Base-by-base conservation (phyloP, 1,140 invertebrate genomes). In the Arion vulgaris region DNA sequence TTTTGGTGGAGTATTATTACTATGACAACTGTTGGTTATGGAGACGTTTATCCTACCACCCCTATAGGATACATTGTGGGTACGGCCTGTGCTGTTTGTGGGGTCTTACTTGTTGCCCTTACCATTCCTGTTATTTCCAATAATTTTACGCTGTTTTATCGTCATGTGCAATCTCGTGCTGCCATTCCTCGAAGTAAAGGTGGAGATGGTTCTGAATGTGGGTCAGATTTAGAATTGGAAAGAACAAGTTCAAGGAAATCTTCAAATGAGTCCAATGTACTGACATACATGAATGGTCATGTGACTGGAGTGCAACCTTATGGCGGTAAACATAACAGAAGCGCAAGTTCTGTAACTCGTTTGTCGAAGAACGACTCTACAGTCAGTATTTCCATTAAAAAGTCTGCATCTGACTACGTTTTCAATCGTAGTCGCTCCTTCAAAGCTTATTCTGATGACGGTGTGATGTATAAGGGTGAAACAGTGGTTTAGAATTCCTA, bases 1-100 rank as follows among this genome's bases (percentile, higher is more conserved):
- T 94, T 94, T 81, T 94, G 93, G 93, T 94, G 93, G 93, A 93
- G 93, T 28, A 90, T 93, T 72, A 93, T 94, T 80, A 94, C 94
- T 73, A 93, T 94, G 93, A 93, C 93, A 23, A 93, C 92, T 11
- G 92, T 93, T 1, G 93, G 93, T 13, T 93, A 93, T 84, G 93
- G 93, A 19, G 93, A 93, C 82, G 85, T 89, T 1, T 86, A 81
- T 53, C 91, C 91, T 0, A 86, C 79, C 7, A 88, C 87, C 1
- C 84, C 90, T 13, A 74, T 90, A 76, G 98, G 97, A 39, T 91
- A 91, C 77, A 74, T 92, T n/a, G 87, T 92, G 28, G 91, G 91
- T 26, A 86, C 88, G 19, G 86, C 83, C n/a, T 91, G 90, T 80
- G 87, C 90, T n/a, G 87, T 91, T 1, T 87, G 87, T 75, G 90